Percentiles rank a stretch among this genome's conserved stretches.
phyloP scores from a whole-genome alignment of 2,113 vertebrate species.

The Thalassarche chlororhynchos region DNA sequence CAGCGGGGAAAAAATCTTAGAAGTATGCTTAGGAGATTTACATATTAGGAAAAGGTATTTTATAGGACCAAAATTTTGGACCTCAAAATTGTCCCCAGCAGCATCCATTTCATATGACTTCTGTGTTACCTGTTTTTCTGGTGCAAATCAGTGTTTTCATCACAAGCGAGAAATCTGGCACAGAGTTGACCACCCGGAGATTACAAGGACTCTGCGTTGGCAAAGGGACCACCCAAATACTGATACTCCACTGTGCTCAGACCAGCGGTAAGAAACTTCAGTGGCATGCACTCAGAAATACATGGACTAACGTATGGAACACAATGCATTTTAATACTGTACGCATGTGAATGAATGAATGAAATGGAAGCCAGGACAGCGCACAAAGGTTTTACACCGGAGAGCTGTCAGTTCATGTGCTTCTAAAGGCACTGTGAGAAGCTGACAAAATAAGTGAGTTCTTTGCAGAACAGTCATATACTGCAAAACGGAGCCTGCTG shows the following conservation, averaged over 20 bases:
- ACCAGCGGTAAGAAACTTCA: neutral
- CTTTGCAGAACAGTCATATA: neutral
- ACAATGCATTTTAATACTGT: neutral
- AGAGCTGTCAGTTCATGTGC: neutral
- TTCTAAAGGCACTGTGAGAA: neutral
- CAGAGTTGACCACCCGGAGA: neutral
- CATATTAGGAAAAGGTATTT: neutral
- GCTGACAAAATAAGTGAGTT: neutral
- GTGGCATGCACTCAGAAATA: neutral
- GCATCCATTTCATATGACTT: neutral
- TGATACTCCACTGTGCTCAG: neutral
- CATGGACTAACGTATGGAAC: neutral
- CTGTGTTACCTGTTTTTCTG: neutral
- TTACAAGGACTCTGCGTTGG: neutral
- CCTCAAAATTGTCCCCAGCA: neutral
- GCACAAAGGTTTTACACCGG: rapidly evolving
- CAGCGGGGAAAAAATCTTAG: neutral
- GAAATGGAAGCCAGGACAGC: neutral
- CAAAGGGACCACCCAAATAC: neutral
- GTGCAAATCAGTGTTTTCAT: neutral
- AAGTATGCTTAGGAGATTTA: neutral
- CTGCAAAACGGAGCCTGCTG: neutral
- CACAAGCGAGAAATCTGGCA: neutral
- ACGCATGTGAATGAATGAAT: neutral
- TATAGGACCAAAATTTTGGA: neutral